Base-by-base conservation (phyloP, 2,888 invertebrate genomes). In the Acrobasis repandana region DNA sequence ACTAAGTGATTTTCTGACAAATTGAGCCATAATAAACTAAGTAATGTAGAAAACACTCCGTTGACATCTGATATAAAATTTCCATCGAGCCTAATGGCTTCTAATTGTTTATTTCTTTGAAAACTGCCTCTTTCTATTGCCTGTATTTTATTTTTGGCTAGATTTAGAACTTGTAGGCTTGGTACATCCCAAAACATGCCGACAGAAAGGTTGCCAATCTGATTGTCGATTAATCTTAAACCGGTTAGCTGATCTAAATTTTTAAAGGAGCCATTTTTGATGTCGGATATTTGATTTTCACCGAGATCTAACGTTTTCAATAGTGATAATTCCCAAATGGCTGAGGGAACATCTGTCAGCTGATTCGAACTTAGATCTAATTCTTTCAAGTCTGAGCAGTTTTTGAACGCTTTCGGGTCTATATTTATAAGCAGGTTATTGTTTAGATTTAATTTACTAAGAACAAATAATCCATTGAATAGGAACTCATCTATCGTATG, bases 291-390 rank as follows among this genome's bases (percentile, higher is more conserved):
- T 84, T 95, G 95, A 92, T 98, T 99, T 88, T 98, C 97, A 48
- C 97, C 98, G 72, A 99, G 93, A 86, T 98, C 97, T 67, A 99
- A 93, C 0, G 97, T 97, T 88, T 97, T 97, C 71, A 98, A 90
- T 83, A 97, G 95, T 57, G 95, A 94, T 64, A 97, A 90, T 76
- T 96, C 96, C 85, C 95, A 95, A 69, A 97, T 93, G 1, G 97
- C 97, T 75, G 95, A 95, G 9, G 98, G 98, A 62, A 98, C 95
- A 67, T 95, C 94, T 59, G 93, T 93, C 69, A 98, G 89, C 71
- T 96, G 95, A 88, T 98, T 98, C 15, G 97, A 96, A 86, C 97
- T 97, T 65, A 98, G 90, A 86, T 97, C 97, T 66, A 98, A 93
- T 82, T 98, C 98, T 86, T 97, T 97, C 63, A 98, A 90, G 75